Evolutionary conservation across 92 coral and sea anemone genomes (phyloP).

Genomic region (Phenganax marumi): DNA sequence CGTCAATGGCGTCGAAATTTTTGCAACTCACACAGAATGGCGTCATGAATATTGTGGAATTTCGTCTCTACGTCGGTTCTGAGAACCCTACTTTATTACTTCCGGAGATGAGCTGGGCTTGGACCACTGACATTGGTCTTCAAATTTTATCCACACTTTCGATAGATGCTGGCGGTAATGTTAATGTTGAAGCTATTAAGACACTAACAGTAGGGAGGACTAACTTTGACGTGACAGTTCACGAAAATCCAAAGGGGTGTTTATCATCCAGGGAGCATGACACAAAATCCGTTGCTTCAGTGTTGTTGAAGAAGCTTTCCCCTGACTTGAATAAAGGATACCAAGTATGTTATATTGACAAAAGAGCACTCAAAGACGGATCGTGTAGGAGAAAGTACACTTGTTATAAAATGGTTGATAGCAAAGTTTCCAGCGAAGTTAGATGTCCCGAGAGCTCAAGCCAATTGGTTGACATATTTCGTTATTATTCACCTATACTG

Average conservation of each 20-base stretch:
- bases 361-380: neutral
- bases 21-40: neutral
- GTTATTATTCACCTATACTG: neutral
- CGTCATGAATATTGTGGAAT: neutral
- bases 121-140: neutral
- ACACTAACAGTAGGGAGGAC: neutral
- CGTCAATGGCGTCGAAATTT: neutral
- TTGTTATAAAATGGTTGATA: neutral
- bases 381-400: neutral
- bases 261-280: neutral
- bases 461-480: neutral
- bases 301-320: neutral
- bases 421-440: neutral
- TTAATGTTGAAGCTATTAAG: neutral
- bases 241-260: conserved; percentile 10
- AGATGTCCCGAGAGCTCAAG: neutral
- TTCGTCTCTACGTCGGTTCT: conserved; percentile 1
- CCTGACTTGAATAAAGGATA: neutral
- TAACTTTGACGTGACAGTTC: neutral
- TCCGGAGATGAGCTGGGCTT: neutral
- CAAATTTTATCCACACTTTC: neutral
- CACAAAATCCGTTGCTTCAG: neutral
- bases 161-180: neutral
- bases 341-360: neutral
- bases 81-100: neutral